Evolutionary conservation across 1,140 invertebrate species (phyloP).

Genomic region (Trichonephila clavipes): DNA sequence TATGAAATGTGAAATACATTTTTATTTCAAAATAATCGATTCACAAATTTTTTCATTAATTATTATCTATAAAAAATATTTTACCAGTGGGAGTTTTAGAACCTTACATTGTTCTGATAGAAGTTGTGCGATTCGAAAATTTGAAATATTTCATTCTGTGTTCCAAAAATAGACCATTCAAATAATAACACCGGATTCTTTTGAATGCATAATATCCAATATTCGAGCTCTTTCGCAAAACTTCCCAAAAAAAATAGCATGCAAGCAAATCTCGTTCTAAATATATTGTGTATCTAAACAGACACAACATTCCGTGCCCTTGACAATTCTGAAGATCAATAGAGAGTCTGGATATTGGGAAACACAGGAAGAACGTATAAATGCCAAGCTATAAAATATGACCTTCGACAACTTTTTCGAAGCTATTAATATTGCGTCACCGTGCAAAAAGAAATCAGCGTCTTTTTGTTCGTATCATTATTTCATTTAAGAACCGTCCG

Average conservation of each 20-base stretch:
- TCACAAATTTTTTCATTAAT: no score
- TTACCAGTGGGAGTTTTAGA: no score
- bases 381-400: conserved; percentile 16
- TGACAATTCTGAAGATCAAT: neutral
- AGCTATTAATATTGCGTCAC: neutral
- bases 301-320: neutral
- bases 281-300: neutral
- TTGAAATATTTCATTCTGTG: no score
- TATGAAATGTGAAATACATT: no score
- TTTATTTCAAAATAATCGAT: no score
- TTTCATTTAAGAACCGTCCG: neutral
- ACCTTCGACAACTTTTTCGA: neutral
- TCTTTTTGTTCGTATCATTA: neutral
- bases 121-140: no score
- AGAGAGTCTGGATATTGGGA: conserved; percentile 14
- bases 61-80: no score
- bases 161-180: no score
- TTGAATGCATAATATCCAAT: neutral
- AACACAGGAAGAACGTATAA: conserved; percentile 8
- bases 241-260: no score
- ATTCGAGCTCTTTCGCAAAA: neutral
- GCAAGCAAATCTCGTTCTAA: neutral
- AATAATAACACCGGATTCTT: neutral
- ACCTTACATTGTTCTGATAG: no score
- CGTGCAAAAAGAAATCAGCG: neutral